Base-by-base conservation (phyloP, 2,888 invertebrate species). In the Acleris cristana region DNA sequence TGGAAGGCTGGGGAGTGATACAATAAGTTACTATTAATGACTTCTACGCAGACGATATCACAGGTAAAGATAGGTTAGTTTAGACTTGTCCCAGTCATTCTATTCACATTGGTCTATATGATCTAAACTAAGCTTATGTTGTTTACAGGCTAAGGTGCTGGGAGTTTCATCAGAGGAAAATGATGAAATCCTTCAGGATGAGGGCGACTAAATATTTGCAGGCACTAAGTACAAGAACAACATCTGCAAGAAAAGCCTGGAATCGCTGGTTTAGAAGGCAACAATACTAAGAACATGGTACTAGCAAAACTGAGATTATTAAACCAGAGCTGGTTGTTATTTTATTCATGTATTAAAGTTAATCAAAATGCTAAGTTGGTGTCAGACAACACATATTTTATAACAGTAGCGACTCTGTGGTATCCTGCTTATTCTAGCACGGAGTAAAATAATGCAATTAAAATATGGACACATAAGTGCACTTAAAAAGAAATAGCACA, bases 141-240 rank as follows among this genome's bases (percentile, higher is more conserved):
- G 49, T 2, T 78, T 88, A 16, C 83, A 96, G 96, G 96, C 61
- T 96, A 96, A 84, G 96, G 96, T 44, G 89, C 95, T 7, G 96
- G 96, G 54, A 96, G 96, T 82, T 86, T 96, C 65, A 93, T 96
- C 61, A 96, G 96, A 16, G 96, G 96, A 14, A 96, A 95, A 83
- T 96, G 64, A 96, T 96, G 93, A 95, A 96, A 79, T 93, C 92
- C 71, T 94, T 95, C 73, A 96, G 96, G 10, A 95, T 96, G 6
- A 90, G 96, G 63, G 93, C 94, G 96, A 96, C 79, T 95, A 95
- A 80, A 94, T 96, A 72, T 96, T 96, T 79, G 89, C 96, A 0
- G 92, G 93, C 1, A 91, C 94, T 1, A 94, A 95, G 0, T 87
- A 93, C 69, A 93, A 93, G n/a, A 94, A 93, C 76, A 94, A 94